These are phyloP conservation scores for Isurus oxyrinchus DNA, from an alignment of 2,113 vertebrate species.

Conservation along the genomic window DNA sequence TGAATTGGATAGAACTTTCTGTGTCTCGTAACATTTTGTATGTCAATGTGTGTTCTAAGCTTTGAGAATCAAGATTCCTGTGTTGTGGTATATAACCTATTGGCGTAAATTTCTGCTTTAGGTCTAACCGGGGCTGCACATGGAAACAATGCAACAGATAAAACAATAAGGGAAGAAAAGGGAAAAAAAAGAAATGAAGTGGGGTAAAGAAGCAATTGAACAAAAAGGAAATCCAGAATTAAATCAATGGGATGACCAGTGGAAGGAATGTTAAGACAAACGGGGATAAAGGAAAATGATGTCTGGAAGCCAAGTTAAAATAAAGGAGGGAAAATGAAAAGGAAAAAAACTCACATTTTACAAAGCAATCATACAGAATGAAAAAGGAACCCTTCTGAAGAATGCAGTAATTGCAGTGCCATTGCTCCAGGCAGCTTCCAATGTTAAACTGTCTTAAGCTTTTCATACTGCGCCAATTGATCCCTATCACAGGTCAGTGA, in stretches of 20 bases:
- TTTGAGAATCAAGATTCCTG: neutral
- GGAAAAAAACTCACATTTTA: neutral
- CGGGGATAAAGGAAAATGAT: neutral
- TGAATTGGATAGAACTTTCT: neutral
- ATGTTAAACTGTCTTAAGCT: constrained; percentile 22
- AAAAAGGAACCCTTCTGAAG: neutral
- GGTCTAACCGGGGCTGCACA: neutral
- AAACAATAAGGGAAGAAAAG: neutral
- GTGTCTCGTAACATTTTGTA: neutral
- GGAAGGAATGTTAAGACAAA: neutral
- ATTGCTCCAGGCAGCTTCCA: neutral
- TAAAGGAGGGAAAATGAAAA: neutral
- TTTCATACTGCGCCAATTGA: constrained; percentile 29
- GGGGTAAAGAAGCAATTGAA: neutral
- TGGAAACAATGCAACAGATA: too few relatives aligned
- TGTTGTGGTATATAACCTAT: neutral
- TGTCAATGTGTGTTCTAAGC: too few relatives aligned
- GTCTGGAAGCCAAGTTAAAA: neutral
- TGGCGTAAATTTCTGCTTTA: neutral
- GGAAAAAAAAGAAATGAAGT: neutral
- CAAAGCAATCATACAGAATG: neutral
- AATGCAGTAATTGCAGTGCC: neutral
- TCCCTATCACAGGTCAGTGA: constrained; percentile 28
- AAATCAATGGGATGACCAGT: neutral
- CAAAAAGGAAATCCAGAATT: neutral